phyloP scores from a whole-genome alignment of 2,888 invertebrate genomes.

The Morinoia aosen region DNA sequence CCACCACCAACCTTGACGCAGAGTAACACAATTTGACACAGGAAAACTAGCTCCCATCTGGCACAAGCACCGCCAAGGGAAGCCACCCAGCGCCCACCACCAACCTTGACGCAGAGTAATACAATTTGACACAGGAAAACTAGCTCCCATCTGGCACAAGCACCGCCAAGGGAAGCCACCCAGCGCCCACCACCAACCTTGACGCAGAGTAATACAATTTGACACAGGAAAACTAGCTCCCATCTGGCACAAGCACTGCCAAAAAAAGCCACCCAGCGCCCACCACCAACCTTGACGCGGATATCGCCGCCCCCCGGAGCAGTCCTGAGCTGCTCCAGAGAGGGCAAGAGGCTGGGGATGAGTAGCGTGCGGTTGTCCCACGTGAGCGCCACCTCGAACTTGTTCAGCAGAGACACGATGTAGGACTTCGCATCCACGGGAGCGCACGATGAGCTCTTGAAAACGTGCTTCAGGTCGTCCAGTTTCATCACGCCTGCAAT shows the following conservation, averaged over 20 bases:
- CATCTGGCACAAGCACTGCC: too few relatives aligned
- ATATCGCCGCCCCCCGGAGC: constrained; percentile 72
- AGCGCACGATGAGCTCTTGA: constrained; percentile 87
- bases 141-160: too few relatives aligned
- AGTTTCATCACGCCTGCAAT: constrained; percentile 87
- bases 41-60: too few relatives aligned
- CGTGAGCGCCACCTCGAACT: constrained; percentile 96
- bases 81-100: neutral
- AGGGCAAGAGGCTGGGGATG: constrained; percentile 90
- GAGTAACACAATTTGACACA: too few relatives aligned
- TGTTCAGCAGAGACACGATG: constrained; percentile 91
- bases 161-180: neutral
- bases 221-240: too few relatives aligned
- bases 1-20: constrained; percentile 63
- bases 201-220: neutral
- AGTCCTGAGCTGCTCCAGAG: constrained; percentile 79
- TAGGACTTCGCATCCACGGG: constrained; percentile 82
- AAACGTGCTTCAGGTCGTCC: constrained; percentile 91
- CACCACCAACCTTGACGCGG: constrained; percentile 69
- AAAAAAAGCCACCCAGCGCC: neutral
- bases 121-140: too few relatives aligned
- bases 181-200: constrained; percentile 61
- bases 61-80: neutral
- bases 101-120: constrained; percentile 68
- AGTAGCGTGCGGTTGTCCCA: constrained; percentile 93